Conservation (phyloP, 23 tunicate species). For the Styela plicata region DNA sequence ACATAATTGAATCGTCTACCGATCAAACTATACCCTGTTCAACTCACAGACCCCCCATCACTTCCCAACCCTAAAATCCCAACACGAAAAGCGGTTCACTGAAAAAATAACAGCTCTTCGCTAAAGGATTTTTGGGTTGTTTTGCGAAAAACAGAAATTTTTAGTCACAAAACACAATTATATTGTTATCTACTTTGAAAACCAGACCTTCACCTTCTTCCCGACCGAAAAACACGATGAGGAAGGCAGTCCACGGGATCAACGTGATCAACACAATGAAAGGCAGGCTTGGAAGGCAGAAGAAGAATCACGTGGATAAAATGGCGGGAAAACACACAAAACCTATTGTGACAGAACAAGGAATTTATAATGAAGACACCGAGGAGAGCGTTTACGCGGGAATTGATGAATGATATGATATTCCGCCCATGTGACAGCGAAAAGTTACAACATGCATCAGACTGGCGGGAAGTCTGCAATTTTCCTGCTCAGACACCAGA, state of each 20-base stretch:
- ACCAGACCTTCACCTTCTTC: background rate
- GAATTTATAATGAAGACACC: background rate
- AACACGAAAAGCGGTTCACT: too few relatives aligned
- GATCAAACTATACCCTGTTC: too few relatives aligned
- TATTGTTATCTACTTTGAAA: too few relatives aligned
- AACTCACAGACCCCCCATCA: too few relatives aligned
- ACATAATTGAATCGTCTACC: too few relatives aligned
- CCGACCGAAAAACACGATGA: background rate
- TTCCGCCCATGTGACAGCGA: background rate
- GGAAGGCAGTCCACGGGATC: background rate
- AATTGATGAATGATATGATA: conserved; percentile 23
- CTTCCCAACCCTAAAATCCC: too few relatives aligned
- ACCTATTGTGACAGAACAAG: background rate
- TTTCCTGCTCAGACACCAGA: too few relatives aligned
- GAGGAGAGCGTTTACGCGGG: conserved; percentile 35
- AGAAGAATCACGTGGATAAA: background rate
- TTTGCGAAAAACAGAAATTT: too few relatives aligned
- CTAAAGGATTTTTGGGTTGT: too few relatives aligned
- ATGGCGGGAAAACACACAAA: background rate
- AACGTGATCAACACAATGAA: background rate
- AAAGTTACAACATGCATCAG: background rate
- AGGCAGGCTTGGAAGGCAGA: background rate
- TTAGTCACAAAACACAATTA: too few relatives aligned
- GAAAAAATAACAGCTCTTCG: too few relatives aligned
- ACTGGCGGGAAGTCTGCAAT: too few relatives aligned